Evolutionary conservation across 2,113 vertebrate genomes (phyloP).

Genomic region (Morone chrysops): DNA sequence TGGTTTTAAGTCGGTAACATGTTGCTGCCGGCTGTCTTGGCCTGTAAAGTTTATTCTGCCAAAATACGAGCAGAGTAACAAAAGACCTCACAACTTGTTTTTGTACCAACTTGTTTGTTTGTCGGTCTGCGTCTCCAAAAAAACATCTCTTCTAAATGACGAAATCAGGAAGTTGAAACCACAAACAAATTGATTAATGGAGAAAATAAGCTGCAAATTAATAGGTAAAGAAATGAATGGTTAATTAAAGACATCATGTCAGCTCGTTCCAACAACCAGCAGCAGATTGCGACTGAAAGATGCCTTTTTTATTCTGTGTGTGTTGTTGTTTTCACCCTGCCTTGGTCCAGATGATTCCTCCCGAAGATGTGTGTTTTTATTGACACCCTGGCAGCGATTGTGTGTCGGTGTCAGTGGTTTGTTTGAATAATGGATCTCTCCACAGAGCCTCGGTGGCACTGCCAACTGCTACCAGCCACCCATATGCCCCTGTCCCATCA

Average conservation of each 20-base stretch:
- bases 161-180: too few relatives aligned
- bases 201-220: too few relatives aligned
- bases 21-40: background rate
- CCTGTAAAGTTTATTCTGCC: too few relatives aligned
- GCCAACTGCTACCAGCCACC: slow-evolving; percentile 32
- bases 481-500: slow-evolving; percentile 14
- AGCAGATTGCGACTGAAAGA: background rate
- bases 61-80: too few relatives aligned
- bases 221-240: too few relatives aligned
- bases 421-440: slow-evolving; percentile 43
- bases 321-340: background rate
- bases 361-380: slow-evolving; percentile 27
- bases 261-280: background rate
- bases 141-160: too few relatives aligned
- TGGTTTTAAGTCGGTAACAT: background rate
- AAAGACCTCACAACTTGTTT: background rate
- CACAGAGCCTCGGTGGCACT: slow-evolving; percentile 30
- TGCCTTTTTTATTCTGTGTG: background rate
- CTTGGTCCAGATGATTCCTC: background rate
- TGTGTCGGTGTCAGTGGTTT: slow-evolving; percentile 21
- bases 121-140: too few relatives aligned
- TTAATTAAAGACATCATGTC: too few relatives aligned
- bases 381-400: background rate
- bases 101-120: background rate
- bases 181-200: too few relatives aligned